Conservation (phyloP, 2,113 vertebrate genomes). For the Grammomys dolichurus region DNA sequence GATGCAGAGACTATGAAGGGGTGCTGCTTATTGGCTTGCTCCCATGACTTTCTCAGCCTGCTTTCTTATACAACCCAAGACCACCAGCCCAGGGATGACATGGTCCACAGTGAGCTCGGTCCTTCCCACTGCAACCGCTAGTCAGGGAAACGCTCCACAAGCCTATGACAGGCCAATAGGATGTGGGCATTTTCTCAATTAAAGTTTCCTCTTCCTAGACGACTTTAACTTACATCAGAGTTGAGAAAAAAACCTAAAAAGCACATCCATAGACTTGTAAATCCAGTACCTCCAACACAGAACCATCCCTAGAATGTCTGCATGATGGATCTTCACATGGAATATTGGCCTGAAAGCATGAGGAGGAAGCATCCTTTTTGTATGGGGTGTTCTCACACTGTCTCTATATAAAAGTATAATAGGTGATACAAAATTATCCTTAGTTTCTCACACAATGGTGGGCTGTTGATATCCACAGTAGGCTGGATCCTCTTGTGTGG, state of each 20-base stretch:
- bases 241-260: neutral
- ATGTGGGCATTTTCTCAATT: neutral
- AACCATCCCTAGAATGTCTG: slow-evolving; percentile 31
- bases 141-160: neutral
- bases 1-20: neutral
- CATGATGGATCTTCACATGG: neutral
- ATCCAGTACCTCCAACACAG: neutral
- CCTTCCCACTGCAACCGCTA: neutral
- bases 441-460: neutral
- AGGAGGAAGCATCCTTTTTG: neutral
- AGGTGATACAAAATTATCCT: neutral
- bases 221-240: neutral
- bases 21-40: neutral
- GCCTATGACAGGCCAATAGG: neutral
- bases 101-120: rapidly evolving
- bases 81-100: neutral
- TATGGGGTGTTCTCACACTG: neutral
- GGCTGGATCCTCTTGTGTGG: neutral
- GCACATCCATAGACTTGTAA: neutral
- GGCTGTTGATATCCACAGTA: too few species aligned
- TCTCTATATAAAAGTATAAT: neutral
- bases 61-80: neutral
- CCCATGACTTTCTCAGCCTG: neutral
- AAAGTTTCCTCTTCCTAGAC: neutral
- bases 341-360: neutral